These are phyloP conservation scores for Malurus alboscapulatus DNA, from an alignment of 2,113 vertebrate genomes.

Conservation along the genomic window DNA sequence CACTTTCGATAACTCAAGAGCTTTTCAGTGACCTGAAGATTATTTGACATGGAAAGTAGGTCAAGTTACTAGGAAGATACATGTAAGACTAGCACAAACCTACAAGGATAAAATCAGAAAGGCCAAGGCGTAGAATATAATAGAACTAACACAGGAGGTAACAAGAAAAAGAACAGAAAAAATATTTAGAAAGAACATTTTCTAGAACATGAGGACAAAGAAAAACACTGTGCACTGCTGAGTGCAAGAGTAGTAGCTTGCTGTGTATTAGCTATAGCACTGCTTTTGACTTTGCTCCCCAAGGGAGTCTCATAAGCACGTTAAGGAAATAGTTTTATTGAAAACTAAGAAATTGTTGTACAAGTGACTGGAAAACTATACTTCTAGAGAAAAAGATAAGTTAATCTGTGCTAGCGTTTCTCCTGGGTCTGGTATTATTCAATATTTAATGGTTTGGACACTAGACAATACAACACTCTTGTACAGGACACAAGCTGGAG, in stretches of 20 bases:
- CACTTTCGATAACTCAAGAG: background rate
- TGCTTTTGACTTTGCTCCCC: background rate
- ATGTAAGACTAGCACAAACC: background rate
- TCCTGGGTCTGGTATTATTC: background rate
- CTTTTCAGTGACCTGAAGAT: constrained; percentile 28
- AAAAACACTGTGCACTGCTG: background rate
- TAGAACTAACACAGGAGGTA: background rate
- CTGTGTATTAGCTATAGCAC: background rate
- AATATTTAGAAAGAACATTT: background rate
- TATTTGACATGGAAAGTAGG: background rate
- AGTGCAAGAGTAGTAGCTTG: background rate
- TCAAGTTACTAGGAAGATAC: background rate
- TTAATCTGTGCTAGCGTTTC: background rate
- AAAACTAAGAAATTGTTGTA: background rate
- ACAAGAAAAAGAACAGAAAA: background rate
- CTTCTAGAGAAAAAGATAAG: background rate
- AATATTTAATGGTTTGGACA: background rate
- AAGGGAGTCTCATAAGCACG: background rate
- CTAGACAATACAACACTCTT: accelerated
- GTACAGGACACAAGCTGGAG: background rate
- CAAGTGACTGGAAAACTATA: background rate
- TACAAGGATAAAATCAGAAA: background rate
- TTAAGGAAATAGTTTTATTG: background rate
- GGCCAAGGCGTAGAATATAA: background rate
- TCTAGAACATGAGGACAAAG: background rate